Percentiles rank a stretch among this genome's conserved stretches.
These are phyloP conservation scores for Volucella bombylans DNA, from an alignment of 2,888 invertebrate genomes.

Conservation along the genomic window DNA sequence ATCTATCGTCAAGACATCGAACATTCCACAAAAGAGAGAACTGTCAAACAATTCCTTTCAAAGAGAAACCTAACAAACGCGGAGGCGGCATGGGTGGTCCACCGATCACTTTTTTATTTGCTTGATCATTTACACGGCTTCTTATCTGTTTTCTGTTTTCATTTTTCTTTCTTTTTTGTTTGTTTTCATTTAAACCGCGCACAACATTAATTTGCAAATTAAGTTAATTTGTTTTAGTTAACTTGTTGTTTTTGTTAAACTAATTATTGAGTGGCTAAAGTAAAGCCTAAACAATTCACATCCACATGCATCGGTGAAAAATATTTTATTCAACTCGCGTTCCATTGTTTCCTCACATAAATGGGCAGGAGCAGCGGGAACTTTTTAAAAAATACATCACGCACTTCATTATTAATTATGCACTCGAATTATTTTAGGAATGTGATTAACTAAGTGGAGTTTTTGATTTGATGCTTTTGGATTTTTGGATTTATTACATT, in stretches of 20 bases:
- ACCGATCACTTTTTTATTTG: conserved; percentile 49
- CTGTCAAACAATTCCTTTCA: conserved; percentile 51
- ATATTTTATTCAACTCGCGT: conserved; percentile 58
- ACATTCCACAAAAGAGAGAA: conserved; percentile 10
- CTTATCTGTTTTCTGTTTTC: background rate
- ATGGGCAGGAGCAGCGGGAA: conserved; percentile 33
- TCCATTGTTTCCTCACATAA: conserved; percentile 47
- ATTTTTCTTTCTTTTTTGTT: conserved; percentile 41
- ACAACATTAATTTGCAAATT: conserved; percentile 36
- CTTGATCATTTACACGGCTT: conserved; percentile 49
- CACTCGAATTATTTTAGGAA: conserved; percentile 61
- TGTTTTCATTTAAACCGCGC: conserved; percentile 49
- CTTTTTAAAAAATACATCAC: conserved; percentile 58
- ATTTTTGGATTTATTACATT: conserved; percentile 38
- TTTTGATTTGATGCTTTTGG: conserved; percentile 35
- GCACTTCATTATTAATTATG: conserved; percentile 35
- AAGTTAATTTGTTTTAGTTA: background rate
- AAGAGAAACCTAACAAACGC: conserved; percentile 35
- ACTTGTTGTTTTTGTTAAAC: background rate
- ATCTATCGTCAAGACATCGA: background rate
- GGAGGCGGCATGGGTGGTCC: conserved; percentile 67
- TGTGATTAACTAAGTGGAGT: conserved; percentile 41
- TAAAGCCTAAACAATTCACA: background rate
- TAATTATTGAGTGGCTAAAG: background rate
- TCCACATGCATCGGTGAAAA: conserved; percentile 37